These are phyloP conservation scores for Pitangus sulphuratus DNA, from an alignment of 2,797 vertebrate species.

Conservation along the genomic window DNA sequence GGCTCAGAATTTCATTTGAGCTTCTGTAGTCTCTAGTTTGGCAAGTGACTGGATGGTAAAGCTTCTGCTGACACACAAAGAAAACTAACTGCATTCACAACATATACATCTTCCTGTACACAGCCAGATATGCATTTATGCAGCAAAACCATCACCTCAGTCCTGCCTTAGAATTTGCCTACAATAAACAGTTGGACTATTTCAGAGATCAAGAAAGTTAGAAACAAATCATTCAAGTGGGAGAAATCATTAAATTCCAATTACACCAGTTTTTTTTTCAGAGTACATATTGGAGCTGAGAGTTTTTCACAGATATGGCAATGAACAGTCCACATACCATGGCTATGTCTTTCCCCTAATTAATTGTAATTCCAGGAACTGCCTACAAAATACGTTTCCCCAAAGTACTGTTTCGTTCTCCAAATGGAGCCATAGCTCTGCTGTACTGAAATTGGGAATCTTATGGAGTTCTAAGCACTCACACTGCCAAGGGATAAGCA, in stretches of 20 bases:
- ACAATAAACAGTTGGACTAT: background rate
- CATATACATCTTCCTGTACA: background rate
- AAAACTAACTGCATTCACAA: background rate
- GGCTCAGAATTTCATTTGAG: background rate
- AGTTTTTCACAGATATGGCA: background rate
- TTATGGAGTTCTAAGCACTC: background rate
- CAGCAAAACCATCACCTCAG: background rate
- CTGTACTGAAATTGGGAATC: background rate
- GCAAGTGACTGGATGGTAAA: background rate
- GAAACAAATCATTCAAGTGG: background rate
- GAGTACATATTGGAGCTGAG: background rate
- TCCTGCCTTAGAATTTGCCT: background rate
- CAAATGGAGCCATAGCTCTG: background rate
- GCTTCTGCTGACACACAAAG: background rate
- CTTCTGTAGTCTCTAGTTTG: background rate
- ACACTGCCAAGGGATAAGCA: background rate
- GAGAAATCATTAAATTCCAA: conserved; percentile 18
- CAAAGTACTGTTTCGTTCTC: background rate
- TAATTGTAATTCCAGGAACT: background rate
- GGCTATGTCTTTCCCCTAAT: background rate
- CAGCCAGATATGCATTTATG: background rate
- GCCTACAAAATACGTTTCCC: background rate
- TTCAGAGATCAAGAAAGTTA: background rate
- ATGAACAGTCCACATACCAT: background rate
- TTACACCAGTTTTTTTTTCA: background rate